Evolutionary conservation across 2,888 invertebrate genomes (phyloP).

Genomic region (Crocallis elinguaria): DNA sequence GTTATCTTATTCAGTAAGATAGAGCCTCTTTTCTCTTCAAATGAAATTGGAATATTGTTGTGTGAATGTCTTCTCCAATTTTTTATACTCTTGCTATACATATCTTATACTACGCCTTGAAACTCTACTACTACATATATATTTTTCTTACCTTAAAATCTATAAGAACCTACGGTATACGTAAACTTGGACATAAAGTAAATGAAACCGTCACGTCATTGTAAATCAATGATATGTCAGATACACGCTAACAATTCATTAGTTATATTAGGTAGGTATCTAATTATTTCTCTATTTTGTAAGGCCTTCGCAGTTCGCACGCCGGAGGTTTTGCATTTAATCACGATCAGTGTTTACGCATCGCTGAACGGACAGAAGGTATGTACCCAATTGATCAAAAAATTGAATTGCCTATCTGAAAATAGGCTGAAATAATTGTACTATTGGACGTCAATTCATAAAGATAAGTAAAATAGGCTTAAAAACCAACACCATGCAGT

Average conservation of each 20-base stretch:
- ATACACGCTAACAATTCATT: background rate
- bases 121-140: no score
- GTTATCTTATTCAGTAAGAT: no score
- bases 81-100: no score
- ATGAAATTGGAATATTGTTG: no score
- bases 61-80: no score
- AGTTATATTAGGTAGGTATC: background rate
- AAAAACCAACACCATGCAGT: no score
- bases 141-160: background rate
- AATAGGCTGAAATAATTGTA: background rate
- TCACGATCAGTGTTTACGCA: conserved; percentile 1
- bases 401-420: background rate
- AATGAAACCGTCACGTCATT: background rate
- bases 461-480: no score
- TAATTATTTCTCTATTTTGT: conserved; percentile 4
- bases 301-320: conserved; percentile 7
- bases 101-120: no score
- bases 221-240: background rate
- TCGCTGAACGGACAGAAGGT: background rate
- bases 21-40: no score
- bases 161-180: background rate
- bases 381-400: background rate
- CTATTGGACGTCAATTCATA: no score
- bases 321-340: background rate
- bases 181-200: background rate